Evolutionary conservation across 2,113 vertebrate genomes (phyloP), one percentile per base, ranked within the genome.

Genomic region (Dolichotis patagonum): DNA sequence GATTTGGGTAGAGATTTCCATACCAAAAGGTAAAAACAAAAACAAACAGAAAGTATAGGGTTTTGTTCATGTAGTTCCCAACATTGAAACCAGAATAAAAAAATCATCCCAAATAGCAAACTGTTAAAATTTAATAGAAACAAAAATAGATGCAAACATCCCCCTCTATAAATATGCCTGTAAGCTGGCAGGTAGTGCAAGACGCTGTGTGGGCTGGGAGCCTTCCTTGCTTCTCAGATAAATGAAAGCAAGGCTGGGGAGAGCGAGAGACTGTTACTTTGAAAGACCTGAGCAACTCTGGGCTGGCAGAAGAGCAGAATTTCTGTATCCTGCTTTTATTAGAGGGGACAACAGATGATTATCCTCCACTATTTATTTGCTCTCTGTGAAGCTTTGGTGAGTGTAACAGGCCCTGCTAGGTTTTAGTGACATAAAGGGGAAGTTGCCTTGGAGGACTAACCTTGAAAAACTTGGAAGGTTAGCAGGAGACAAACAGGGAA

Each of bases 41-140:
- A 75, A 43, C 71, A 73, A 22, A 75, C 73, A 75, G 38, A 71
- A 38, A 67, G 63, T 1, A 1, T 19, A 54, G 30, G 49, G 3
- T 60, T 89, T 90, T 78, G 49, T 4, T 90, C 4, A 3, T n/a
- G 12, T 52, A 38, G 56, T 94, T 94, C 20, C 30, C n/a, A 73
- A 7, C 35, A 43, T 8, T 56, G 52, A 97, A 95, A 87, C 5
- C 35, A 32, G 90, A 54, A 75, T 62, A 20, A 5, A 86, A 89
- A 58, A 38, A 67, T 85, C n/a, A 96, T 32, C 43, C 43, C 8
- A 54, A 96, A 81, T 6, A 73, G 16, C 75, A 94, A 85, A 35
- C 77, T 85, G 4, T 77, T 94, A 87, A 86, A n/a, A 71, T 80
- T 91, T 91, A 41, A 87, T 91, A 85, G 77, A 26, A 60, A 67